phyloP scores from a whole-genome alignment of 2,888 invertebrate species.

The Lydus trimaculatus region DNA sequence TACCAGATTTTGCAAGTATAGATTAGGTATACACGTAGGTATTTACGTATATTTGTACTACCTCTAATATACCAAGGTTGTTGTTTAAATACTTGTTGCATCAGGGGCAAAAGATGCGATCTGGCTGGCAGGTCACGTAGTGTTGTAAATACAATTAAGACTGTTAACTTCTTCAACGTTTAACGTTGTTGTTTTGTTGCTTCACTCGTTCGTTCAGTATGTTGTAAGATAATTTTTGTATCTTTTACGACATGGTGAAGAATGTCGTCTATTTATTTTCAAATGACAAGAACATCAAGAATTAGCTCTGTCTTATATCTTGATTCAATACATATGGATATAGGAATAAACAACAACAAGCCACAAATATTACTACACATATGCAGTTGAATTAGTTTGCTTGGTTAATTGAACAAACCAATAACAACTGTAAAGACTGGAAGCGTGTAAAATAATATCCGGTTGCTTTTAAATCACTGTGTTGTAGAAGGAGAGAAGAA shows the following conservation, averaged over 20 bases:
- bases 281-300: neutral
- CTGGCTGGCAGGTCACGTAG: constrained; percentile 37
- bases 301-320: neutral
- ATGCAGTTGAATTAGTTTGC: constrained; percentile 24
- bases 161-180: constrained; percentile 15
- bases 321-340: neutral
- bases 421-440: constrained; percentile 13
- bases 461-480: constrained; percentile 13
- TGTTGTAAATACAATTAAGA: constrained; percentile 43
- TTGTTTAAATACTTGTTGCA: constrained; percentile 30
- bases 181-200: neutral
- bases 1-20: neutral
- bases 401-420: constrained; percentile 22
- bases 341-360: neutral
- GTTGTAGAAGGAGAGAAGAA: constrained; percentile 6
- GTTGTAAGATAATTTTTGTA: neutral
- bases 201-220: neutral
- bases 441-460: constrained; percentile 29
- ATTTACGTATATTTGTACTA: constrained; percentile 17
- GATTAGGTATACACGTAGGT: too few relatives aligned
- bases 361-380: constrained; percentile 11
- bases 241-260: neutral
- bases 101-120: constrained; percentile 25
- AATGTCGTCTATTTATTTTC: neutral
- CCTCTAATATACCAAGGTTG: constrained; percentile 22